phyloP scores from a whole-genome alignment of 2,888 invertebrate species.

The Drepanosiphum platanoidis region DNA sequence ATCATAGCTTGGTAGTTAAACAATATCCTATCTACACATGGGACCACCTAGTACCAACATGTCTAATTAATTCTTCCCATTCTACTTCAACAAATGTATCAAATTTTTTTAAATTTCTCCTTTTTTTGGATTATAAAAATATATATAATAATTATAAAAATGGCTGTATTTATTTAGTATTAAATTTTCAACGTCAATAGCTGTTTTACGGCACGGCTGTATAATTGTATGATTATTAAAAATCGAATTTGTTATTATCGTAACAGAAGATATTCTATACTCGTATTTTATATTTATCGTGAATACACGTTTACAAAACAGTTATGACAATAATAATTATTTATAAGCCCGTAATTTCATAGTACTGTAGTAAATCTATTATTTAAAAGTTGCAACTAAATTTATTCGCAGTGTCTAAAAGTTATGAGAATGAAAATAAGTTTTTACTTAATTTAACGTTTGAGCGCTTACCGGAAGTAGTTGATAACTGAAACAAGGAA shows the following conservation, averaged over 20 bases:
- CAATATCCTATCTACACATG: constrained; percentile 12
- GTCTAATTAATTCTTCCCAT: constrained; percentile 11
- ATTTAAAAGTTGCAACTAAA: not conserved
- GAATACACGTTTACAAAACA: no score
- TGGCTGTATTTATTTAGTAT: not conserved
- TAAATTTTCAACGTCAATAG: constrained; percentile 23
- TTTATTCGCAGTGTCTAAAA: not conserved
- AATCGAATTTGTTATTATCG: no score
- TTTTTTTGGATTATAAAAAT: constrained; percentile 1
- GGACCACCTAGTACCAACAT: constrained; percentile 23
- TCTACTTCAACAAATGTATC: constrained; percentile 11
- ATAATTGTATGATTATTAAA: no score
- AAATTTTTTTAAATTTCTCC: constrained; percentile 3
- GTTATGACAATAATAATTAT: no score
- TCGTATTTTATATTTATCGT: no score
- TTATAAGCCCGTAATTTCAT: no score
- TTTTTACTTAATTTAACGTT: not conserved
- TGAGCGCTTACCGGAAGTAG: not conserved
- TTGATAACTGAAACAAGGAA: not conserved
- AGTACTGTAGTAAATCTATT: not conserved
- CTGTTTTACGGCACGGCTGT: no score
- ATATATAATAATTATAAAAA: no score
- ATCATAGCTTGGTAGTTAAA: constrained; percentile 14
- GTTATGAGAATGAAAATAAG: not conserved
- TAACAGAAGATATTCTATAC: no score